Conservation (phyloP, 1,140 invertebrate species). For the Hycleus phaleratus region DNA sequence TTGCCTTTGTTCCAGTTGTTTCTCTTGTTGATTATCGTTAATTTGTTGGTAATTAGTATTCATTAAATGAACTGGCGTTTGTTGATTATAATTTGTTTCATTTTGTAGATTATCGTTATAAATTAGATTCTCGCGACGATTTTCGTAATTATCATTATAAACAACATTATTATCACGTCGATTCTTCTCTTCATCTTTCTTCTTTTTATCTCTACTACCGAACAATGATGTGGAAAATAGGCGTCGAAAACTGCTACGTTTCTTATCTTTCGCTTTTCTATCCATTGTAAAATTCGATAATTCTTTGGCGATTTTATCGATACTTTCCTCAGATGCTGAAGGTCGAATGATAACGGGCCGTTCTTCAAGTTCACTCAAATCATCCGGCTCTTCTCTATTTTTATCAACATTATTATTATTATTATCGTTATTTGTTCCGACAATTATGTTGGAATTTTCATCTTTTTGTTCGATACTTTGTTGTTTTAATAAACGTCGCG, state of each 20-base stretch:
- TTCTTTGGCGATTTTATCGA: slow-evolving; percentile 28
- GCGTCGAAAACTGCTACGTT: slow-evolving; percentile 33
- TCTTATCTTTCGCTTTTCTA: slow-evolving; percentile 31
- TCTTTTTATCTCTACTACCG: slow-evolving; percentile 33
- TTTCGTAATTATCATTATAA: slow-evolving; percentile 12
- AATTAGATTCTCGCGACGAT: slow-evolving; percentile 5
- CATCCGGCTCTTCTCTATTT: background rate
- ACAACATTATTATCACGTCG: slow-evolving; percentile 16
- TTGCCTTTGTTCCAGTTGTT: background rate
- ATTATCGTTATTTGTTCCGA: slow-evolving; percentile 2
- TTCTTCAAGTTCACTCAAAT: slow-evolving; percentile 16
- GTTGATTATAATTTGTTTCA: slow-evolving; percentile 25
- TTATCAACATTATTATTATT: slow-evolving; percentile 21
- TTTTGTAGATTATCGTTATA: slow-evolving; percentile 34
- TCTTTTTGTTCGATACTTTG: slow-evolving; percentile 12
- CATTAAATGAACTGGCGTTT: slow-evolving; percentile 11
- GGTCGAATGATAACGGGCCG: slow-evolving; percentile 23
- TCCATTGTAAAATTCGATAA: slow-evolving; percentile 33
- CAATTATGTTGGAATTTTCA: slow-evolving; percentile 1
- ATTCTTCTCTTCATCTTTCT: slow-evolving; percentile 23
- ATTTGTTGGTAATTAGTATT: slow-evolving; percentile 10
- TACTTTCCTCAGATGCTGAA: slow-evolving; percentile 32
- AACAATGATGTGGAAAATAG: slow-evolving; percentile 30
- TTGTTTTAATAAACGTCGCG: slow-evolving; percentile 17
- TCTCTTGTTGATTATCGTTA: background rate